These are phyloP conservation scores for Neodontobutis hainanensis DNA, from an alignment of 2,113 vertebrate species.

Conservation along the genomic window DNA sequence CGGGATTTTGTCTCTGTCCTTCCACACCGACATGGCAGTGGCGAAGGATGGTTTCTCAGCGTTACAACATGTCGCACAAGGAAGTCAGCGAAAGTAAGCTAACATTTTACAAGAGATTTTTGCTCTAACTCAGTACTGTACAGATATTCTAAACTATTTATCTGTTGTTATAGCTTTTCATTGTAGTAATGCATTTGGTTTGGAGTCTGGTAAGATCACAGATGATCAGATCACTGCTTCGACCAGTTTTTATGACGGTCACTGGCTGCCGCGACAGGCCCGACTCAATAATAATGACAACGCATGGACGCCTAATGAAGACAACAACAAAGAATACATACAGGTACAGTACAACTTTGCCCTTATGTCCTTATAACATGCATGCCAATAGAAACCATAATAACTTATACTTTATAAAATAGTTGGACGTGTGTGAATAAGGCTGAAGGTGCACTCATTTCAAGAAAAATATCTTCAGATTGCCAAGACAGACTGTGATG, in stretches of 20 bases:
- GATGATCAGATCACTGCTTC: constrained; percentile 95
- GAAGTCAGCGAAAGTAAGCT: constrained; percentile 93
- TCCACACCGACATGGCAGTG: constrained; percentile 97
- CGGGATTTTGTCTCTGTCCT: constrained; percentile 91
- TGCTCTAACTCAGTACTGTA: background rate
- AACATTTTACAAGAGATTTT: too few relatives aligned
- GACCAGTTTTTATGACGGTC: constrained; percentile 86
- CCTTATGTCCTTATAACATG: too few relatives aligned
- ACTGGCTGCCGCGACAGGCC: constrained; percentile 91
- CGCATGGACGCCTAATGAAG: constrained; percentile 92
- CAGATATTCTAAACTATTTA: background rate
- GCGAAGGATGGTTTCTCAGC: constrained; percentile 97
- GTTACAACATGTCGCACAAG: constrained; percentile 92
- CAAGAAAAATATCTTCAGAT: background rate
- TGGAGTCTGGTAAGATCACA: constrained; percentile 94
- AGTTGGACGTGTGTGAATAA: too few relatives aligned
- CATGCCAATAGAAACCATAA: too few relatives aligned
- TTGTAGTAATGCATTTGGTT: constrained; percentile 91
- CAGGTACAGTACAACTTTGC: constrained; percentile 79
- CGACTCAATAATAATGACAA: constrained; percentile 94
- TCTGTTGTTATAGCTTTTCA: constrained; percentile 83
- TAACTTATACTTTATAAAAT: too few relatives aligned
- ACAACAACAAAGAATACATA: constrained; percentile 93
- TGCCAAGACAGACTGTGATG: background rate
- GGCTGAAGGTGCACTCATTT: too few relatives aligned